phyloP scores from a whole-genome alignment of 2,113 vertebrate species.

The Datnioides undecimradiatus region DNA sequence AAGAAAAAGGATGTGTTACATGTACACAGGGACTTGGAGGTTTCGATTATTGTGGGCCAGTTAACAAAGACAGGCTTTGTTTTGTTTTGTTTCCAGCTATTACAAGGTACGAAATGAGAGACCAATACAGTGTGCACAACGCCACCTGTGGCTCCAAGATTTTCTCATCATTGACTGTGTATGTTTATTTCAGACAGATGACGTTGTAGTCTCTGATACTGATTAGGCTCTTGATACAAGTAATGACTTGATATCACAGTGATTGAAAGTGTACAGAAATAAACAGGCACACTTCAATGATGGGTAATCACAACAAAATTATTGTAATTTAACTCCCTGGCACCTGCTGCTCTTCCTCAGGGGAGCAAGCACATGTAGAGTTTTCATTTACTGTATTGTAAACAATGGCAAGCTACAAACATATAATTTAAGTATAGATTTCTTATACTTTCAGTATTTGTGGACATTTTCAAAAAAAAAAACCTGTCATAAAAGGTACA shows the following conservation, averaged over 20 bases:
- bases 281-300: background rate
- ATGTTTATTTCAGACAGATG: background rate
- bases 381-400: background rate
- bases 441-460: background rate
- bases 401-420: background rate
- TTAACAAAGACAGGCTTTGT: conserved; percentile 12
- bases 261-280: background rate
- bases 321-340: background rate
- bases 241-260: background rate
- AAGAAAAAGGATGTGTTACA: conserved; percentile 54
- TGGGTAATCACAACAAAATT: background rate
- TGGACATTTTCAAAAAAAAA: background rate
- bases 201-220: background rate
- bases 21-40: conserved; percentile 30
- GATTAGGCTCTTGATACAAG: background rate
- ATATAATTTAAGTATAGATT: too few species aligned
- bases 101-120: conserved; percentile 10
- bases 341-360: background rate
- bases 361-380: background rate
- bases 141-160: conserved; percentile 3
- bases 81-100: conserved; percentile 20
- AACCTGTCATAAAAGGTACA: too few species aligned
- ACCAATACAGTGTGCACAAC: background rate
- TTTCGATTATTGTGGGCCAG: conserved; percentile 25
- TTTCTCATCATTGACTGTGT: background rate